Base-by-base conservation (phyloP, 2,113 vertebrate species). In the Ptilorrhoa leucosticta region DNA sequence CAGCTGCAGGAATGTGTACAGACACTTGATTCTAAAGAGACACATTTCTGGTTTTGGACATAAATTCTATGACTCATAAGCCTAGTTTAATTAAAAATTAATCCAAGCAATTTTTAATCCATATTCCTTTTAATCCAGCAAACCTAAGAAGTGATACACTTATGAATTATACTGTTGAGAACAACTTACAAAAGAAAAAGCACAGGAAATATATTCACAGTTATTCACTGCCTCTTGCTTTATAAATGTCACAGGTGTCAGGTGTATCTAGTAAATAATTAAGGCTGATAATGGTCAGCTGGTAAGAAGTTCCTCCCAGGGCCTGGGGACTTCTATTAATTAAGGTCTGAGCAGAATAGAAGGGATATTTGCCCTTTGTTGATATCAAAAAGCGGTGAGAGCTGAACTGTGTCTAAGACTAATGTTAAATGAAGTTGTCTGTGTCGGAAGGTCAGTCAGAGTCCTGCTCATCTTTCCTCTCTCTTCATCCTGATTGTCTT, bases 41-140 rank as follows among this genome's bases (percentile, higher is more conserved):
- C 6, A 5, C 26, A 21, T 79, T 86, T 80, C 73, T 89, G 15
- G 40, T 93, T 18, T 82, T 56, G 48, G 45, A 53, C 53, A 47
- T 31, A 71, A 81, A 89, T 56, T 10, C 60, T 33, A 26, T 30
- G 15, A 54, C 31, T 66, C 24, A 14, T 35, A 26, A 50, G 7
- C 35, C 37, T 58, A 18, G 51, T 54, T 97, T 83, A 91, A 92
- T 83, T 91, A 90, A 83, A 63, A 81, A 94, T 75, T 93, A 53
- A 75, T 48, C 45, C 33, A 84, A 88, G 45, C 1, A 6, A 68
- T 4, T 90, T 93, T 66, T 75, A 64, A 73, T 48, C 42, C 4
- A 1, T 30, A 2, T 28, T n/a, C 50, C 80, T 63, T 80, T 64
- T 82, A 57, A 72, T 31, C 31, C 28, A 16, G 26, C 9, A 78